These are phyloP conservation scores for Sarcophaga variegata DNA, from an alignment of 2,888 invertebrate species.

Conservation along the genomic window DNA sequence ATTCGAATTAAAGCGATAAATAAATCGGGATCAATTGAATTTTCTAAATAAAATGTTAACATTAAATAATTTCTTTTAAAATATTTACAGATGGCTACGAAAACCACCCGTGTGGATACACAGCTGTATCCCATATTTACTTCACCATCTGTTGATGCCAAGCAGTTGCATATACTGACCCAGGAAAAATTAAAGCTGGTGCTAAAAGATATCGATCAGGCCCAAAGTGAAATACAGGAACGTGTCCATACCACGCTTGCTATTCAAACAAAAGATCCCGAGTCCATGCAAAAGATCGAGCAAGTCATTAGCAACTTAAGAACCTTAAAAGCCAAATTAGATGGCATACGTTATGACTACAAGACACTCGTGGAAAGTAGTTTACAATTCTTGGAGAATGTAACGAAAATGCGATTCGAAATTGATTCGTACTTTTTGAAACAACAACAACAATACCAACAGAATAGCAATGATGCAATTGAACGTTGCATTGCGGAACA, in stretches of 20 bases:
- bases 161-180: conserved; percentile 84
- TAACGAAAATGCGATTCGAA: conserved; percentile 85
- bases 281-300: conserved; percentile 83
- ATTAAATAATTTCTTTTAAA: not conserved
- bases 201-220: conserved; percentile 85
- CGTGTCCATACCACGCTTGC: conserved; percentile 86
- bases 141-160: conserved; percentile 84
- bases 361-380: conserved; percentile 87
- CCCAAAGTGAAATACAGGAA: conserved; percentile 86
- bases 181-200: conserved; percentile 84
- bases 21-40: too few species aligned
- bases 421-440: conserved; percentile 84
- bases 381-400: conserved; percentile 87
- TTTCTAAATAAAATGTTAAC: not conserved
- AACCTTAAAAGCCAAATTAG: conserved; percentile 86
- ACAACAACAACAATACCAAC: conserved; percentile 70
- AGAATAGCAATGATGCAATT: conserved; percentile 81
- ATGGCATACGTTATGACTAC: conserved; percentile 87
- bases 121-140: conserved; percentile 90
- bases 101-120: conserved; percentile 87
- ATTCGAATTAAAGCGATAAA: too few species aligned
- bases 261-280: conserved; percentile 84
- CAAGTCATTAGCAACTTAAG: conserved; percentile 86
- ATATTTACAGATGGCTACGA: conserved; percentile 84
- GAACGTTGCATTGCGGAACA: conserved; percentile 85